Conservation (phyloP, 1,140 invertebrate species). For the Drepana arcuata region DNA sequence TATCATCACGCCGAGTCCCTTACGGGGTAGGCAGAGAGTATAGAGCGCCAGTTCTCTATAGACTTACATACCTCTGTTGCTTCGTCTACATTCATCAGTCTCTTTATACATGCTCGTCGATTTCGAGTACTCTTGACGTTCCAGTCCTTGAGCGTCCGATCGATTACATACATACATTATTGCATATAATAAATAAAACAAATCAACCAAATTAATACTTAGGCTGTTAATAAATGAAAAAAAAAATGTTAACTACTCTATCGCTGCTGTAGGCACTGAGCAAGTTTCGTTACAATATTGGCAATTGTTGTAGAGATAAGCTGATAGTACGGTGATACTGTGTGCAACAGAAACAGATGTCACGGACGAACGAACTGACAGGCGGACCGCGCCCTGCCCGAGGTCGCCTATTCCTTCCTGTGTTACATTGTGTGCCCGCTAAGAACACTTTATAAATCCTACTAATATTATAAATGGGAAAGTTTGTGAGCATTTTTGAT, state of each 20-base stretch:
- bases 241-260: background rate
- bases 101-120: no score
- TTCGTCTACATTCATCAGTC: no score
- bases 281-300: no score
- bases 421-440: background rate
- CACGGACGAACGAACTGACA: conserved; percentile 8
- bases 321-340: background rate
- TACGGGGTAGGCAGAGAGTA: no score
- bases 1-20: no score
- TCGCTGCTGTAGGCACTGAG: background rate
- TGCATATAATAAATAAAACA: no score
- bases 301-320: conserved; percentile 5
- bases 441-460: background rate
- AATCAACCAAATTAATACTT: background rate
- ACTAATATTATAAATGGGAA: background rate
- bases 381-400: background rate
- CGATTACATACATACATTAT: no score
- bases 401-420: background rate
- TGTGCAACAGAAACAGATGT: conserved; percentile 8
- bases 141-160: background rate
- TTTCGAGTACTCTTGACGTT: background rate
- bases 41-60: no score
- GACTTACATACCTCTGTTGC: no score
- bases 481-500: background rate
- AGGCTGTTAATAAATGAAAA: background rate